phyloP scores from a whole-genome alignment of 1,140 invertebrate genomes.

The Geopemphigus sp. region DNA sequence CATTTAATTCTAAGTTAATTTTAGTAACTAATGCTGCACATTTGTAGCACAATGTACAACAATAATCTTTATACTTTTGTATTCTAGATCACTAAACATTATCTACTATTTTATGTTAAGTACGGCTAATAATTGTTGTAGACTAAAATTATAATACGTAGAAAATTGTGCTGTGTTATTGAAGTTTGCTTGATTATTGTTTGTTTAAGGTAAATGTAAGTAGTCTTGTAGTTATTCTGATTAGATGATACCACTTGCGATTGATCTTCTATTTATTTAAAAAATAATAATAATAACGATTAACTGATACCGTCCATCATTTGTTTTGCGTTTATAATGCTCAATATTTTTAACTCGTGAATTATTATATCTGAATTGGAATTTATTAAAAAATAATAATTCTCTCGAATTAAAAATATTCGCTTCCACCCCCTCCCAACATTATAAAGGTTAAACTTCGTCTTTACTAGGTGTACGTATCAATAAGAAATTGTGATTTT shows the following conservation, averaged over 20 bases:
- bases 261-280: neutral
- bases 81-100: neutral
- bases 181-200: neutral
- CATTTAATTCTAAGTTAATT: slow-evolving; percentile 27
- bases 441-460: neutral
- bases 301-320: slow-evolving; percentile 7
- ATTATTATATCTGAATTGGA: slow-evolving; percentile 6
- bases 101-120: slow-evolving; percentile 23
- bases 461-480: neutral
- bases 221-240: neutral
- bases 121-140: neutral
- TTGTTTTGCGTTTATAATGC: neutral
- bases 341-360: neutral
- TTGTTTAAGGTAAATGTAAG: neutral
- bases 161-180: neutral
- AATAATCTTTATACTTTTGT: neutral
- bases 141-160: neutral
- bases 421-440: no score
- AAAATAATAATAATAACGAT: neutral
- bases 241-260: neutral
- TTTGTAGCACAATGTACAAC: neutral
- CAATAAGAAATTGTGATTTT: slow-evolving; percentile 23
- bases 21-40: neutral
- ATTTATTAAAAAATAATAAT: neutral
- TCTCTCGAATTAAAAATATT: neutral